phyloP scores from a whole-genome alignment of 2,797 vertebrate genomes.

The Protosalanx chinensis region DNA sequence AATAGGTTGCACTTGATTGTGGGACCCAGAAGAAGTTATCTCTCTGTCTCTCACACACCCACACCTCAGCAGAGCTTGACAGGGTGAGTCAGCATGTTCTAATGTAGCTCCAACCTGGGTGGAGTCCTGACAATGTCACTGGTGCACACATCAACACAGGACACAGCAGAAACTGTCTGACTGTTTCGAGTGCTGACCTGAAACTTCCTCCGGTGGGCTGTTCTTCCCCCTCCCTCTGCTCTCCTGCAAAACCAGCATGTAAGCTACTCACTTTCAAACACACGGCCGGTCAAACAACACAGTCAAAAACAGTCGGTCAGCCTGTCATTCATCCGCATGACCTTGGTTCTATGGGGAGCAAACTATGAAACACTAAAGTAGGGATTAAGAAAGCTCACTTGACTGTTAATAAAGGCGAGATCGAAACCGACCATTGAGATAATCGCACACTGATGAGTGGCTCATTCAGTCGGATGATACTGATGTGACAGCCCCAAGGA shows the following conservation, averaged over 20 bases:
- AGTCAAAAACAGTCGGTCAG: too few relatives aligned
- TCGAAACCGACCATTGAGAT: too few relatives aligned
- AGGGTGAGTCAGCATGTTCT: constrained; percentile 43
- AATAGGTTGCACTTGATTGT: too few relatives aligned
- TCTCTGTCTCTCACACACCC: not conserved
- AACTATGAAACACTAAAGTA: too few relatives aligned
- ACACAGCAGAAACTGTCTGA: constrained; percentile 3
- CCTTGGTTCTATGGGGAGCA: too few relatives aligned
- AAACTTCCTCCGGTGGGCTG: constrained; percentile 19
- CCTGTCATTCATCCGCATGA: not conserved
- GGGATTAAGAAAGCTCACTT: too few relatives aligned
- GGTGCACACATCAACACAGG: constrained; percentile 2
- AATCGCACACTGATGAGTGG: too few relatives aligned
- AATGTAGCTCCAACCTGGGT: constrained; percentile 34
- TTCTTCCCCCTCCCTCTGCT: not conserved
- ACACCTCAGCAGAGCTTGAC: not conserved
- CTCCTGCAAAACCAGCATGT: not conserved
- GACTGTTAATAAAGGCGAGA: too few relatives aligned
- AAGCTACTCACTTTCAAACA: not conserved
- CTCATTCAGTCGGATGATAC: too few relatives aligned
- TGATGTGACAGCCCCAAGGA: too few relatives aligned
- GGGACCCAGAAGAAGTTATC: too few relatives aligned
- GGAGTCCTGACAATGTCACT: constrained; percentile 11
- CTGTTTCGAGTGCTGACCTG: not conserved
- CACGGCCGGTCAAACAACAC: not conserved